Percentiles rank a stretch among this genome's conserved stretches.
phyloP scores from a whole-genome alignment of 2,113 vertebrate species.

The Eulemur rufifrons region DNA sequence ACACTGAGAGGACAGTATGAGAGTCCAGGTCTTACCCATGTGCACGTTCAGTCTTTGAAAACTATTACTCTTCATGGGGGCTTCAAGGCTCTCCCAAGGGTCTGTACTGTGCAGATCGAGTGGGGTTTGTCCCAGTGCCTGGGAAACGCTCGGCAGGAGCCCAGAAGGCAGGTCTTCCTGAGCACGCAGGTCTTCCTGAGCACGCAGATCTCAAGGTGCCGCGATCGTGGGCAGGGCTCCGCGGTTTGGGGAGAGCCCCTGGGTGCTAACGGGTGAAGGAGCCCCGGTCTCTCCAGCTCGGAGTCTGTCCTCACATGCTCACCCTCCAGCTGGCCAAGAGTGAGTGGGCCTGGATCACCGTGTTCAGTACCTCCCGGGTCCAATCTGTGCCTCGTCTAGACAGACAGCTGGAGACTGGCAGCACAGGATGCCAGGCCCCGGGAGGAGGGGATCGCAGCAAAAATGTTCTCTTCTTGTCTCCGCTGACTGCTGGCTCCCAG shows the following conservation, averaged over 20 bases:
- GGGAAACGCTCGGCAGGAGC: not conserved
- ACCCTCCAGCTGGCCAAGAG: constrained; percentile 57
- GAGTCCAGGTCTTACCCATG: not conserved
- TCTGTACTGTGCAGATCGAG: not conserved
- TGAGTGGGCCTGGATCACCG: constrained; percentile 70
- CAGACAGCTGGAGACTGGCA: constrained; percentile 81
- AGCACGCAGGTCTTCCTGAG: not conserved
- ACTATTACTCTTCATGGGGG: not conserved
- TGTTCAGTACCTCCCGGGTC: constrained; percentile 78
- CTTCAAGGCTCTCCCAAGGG: not conserved
- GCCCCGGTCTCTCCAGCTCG: not conserved
- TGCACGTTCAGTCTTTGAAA: not conserved
- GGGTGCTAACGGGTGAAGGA: not conserved
- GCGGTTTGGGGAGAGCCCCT: rapidly evolving
- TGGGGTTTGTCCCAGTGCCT: not conserved
- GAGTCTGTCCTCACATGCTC: constrained; percentile 52
- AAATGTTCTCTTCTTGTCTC: constrained; percentile 18
- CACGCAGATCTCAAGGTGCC: too few species aligned
- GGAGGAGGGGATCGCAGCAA: not conserved
- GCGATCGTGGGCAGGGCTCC: not conserved
- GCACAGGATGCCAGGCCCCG: constrained; percentile 73
- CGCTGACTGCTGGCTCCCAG: not conserved
- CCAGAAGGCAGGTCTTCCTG: not conserved
- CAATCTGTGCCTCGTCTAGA: constrained; percentile 77
- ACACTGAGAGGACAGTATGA: not conserved